These are phyloP conservation scores for Dicrostonyx torquatus DNA, from an alignment of 2,797 vertebrate genomes.

Conservation along the genomic window DNA sequence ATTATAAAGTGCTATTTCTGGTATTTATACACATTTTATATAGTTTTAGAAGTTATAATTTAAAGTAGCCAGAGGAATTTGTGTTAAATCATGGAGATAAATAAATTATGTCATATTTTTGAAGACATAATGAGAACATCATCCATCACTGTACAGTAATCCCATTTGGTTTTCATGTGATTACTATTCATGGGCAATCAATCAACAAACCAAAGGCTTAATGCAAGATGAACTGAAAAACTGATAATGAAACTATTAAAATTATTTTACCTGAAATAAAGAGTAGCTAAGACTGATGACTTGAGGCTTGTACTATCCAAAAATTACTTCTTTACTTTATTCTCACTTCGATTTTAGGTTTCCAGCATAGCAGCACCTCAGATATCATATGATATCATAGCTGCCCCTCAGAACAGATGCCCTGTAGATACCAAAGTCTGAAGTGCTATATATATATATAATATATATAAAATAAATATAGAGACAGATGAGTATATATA, in stretches of 20 bases:
- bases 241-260: constrained; percentile 16
- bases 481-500: neutral
- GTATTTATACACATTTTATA: constrained; percentile 15
- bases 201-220: constrained; percentile 9
- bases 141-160: neutral
- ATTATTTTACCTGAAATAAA: constrained; percentile 29
- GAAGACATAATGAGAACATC: neutral
- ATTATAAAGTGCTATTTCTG: constrained; percentile 24
- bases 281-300: neutral
- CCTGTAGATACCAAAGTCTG: neutral
- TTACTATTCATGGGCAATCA: neutral
- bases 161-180: neutral
- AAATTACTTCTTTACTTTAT: neutral
- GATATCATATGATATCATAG: neutral
- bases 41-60: constrained; percentile 13
- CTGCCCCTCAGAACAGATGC: no score
- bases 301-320: neutral
- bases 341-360: neutral
- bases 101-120: constrained; percentile 54
- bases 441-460: neutral
- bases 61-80: neutral
- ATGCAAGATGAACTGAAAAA: constrained; percentile 8
- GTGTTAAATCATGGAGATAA: constrained; percentile 20
- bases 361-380: neutral
- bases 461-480: no score